These are phyloP conservation scores for Solenodon paradoxus DNA, from an alignment of 2,113 vertebrate species.

Conservation along the genomic window DNA sequence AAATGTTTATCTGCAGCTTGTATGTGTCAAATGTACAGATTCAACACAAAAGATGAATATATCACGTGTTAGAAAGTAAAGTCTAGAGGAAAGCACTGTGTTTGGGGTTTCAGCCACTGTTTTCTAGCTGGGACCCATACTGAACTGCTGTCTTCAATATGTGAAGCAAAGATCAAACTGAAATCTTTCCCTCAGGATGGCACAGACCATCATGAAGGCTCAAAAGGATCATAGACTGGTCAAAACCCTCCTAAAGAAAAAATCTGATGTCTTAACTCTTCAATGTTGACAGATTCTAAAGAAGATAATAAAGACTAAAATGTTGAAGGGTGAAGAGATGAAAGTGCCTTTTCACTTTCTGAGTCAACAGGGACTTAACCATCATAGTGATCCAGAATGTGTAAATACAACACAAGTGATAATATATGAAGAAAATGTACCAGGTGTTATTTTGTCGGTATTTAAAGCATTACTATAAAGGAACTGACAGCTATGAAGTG, in stretches of 20 bases:
- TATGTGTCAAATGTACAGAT: neutral
- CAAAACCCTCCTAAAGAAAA: constrained; percentile 96
- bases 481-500: constrained; percentile 95
- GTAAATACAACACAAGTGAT: constrained; percentile 94
- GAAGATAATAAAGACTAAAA: constrained; percentile 91
- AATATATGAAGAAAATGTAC: constrained; percentile 92
- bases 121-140: neutral
- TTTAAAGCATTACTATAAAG: constrained; percentile 95
- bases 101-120: neutral
- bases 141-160: neutral
- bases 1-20: neutral
- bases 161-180: neutral
- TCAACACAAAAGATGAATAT: neutral
- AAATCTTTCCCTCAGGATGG: constrained; percentile 64
- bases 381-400: constrained; percentile 95
- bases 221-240: constrained; percentile 95
- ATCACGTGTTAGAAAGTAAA: too few species aligned
- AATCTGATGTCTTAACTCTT: constrained; percentile 94
- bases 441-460: constrained; percentile 94
- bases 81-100: neutral
- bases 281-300: constrained; percentile 95
- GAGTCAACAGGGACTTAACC: constrained; percentile 73
- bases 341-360: neutral
- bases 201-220: constrained; percentile 98
- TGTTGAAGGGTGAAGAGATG: neutral